A percentile compares a stretch with the other conserved stretches of the same genome.
These are phyloP conservation scores for Halocynthia aurantium DNA, from an alignment of 23 tunicate species.

Conservation along the genomic window DNA sequence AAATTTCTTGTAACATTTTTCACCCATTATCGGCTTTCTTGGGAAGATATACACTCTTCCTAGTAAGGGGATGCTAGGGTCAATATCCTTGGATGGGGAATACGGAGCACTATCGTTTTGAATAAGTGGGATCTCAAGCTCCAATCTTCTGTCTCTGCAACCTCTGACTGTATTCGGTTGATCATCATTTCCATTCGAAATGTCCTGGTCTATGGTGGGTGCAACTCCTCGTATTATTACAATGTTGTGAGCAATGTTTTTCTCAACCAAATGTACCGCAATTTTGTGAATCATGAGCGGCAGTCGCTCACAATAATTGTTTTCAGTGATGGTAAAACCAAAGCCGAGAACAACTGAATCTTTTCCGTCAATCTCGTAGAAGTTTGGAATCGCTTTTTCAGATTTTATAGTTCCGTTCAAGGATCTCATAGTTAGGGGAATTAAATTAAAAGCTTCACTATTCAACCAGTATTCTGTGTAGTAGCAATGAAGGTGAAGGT, in stretches of 20 bases:
- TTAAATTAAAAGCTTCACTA: slow-evolving; percentile 19
- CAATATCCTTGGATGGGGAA: not conserved
- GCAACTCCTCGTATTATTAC: slow-evolving; percentile 26
- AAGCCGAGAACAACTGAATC: slow-evolving; percentile 21
- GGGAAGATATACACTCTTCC: slow-evolving; percentile 16
- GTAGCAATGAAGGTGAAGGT: slow-evolving; percentile 22
- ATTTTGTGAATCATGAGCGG: slow-evolving; percentile 9
- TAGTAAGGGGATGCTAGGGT: not conserved
- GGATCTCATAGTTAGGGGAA: not conserved
- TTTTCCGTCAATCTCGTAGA: slow-evolving; percentile 1
- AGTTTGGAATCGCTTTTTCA: not conserved
- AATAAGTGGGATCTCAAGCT: not conserved
- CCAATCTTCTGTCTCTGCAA: not conserved
- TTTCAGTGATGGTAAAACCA: slow-evolving; percentile 15
- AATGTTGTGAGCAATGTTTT: slow-evolving; percentile 18
- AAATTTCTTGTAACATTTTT: slow-evolving; percentile 18
- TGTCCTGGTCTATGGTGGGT: not conserved
- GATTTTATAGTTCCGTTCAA: not conserved
- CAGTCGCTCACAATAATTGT: not conserved
- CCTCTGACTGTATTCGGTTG: not conserved
- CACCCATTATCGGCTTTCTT: slow-evolving; percentile 15
- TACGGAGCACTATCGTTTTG: slow-evolving; percentile 3
- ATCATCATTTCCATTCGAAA: not conserved
- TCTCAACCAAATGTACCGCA: slow-evolving; percentile 1
- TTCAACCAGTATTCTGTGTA: slow-evolving; percentile 26